Base-by-base conservation (phyloP, 1,140 invertebrate species). In the Tetraneura akinire region DNA sequence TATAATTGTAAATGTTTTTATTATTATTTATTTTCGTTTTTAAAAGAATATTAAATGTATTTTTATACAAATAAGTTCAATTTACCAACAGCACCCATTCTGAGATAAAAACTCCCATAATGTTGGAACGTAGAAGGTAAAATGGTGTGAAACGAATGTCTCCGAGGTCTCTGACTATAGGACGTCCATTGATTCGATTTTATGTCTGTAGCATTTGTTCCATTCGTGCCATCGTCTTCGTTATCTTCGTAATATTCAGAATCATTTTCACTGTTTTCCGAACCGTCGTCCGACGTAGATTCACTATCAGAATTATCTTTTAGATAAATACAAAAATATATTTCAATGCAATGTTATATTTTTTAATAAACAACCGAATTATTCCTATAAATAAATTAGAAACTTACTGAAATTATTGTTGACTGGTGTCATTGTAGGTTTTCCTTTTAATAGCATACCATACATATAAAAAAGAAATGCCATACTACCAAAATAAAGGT, bases 41-140 rank as follows among this genome's bases (percentile, higher is more conserved):
- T n/a, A n/a, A n/a, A n/a, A n/a, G n/a, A n/a, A n/a, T 37, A 37
- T 37, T 37, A 37, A 37, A 37, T n/a, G n/a, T n/a, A n/a, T n/a
- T n/a, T n/a, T 37, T 37, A 60, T 21, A 66, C 10, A 37, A 21
- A 18, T n/a, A 62, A 10, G 6, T 16, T 66, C 9, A 37, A 57
- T 81, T 60, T 85, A 94, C 93, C 91, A 80, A 97, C 94, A 60
- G 94, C 95, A 6, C 95, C 95, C 91, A 97, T 95, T 83, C 95
- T 88, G 13, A 97, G 87, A 85, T 97, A 97, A 87, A 97, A 97
- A 84, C 94, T 96, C 11, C 95, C 95, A 83, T 95, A 96, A 85
- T 94, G 91, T 82, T 93, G 91, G 26, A 78, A 78, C 1, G 74
- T 78, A 10, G 74, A 78, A 0, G 74, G 74, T 10, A 78, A 60